Base-by-base conservation (phyloP, 2,888 invertebrate species). In the Drosophila paracracens region DNA sequence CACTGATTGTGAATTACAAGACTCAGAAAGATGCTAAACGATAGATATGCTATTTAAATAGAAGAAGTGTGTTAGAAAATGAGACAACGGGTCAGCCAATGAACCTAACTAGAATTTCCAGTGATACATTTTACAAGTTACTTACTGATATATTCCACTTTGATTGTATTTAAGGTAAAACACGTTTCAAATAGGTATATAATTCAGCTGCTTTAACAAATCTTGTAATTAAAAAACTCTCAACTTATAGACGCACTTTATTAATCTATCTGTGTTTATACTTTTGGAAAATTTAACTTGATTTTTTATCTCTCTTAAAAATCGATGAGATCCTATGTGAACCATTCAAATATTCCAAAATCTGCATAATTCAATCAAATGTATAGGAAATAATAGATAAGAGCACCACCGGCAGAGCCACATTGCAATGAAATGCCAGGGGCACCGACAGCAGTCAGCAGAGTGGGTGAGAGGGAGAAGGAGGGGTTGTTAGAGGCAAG, bases 381-480 rank as follows among this genome's bases (percentile, higher is more conserved):
- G 11, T 16, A 16, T 10, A 27, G 36, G 36, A 48, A 53, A 59
- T 36, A 35, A 27, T 40, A 57, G 70, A 81, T 76, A 70, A 73
- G 68, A 71, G 76, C 61, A 79, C 69, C 84, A 82, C 73, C 79
- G 57, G 61, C 68, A 54, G 61, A 70, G 87, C 29, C 46, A 8
- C 4, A 65, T 27, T 60, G 79, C 74, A 87, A 83, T 87, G 81
- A 81, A 79, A 80, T 43, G 67, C 56, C 29, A 60, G 43, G 25
- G 13, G 46, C 29, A 38, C 11, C 43, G 27, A 11, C 21, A 33
- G 31, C 21, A 43, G 29, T 18, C 29, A 43, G 36, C 50, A 51
- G 51, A 29, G 10, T 35, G 50, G 18, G 2, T 25, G 25, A 25
- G 18, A 6, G 21, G 48, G 18, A 6, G 25, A 11, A 11, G 11